phyloP scores from a whole-genome alignment of 2,113 vertebrate genomes.

The Periophthalmodon schlosseri region DNA sequence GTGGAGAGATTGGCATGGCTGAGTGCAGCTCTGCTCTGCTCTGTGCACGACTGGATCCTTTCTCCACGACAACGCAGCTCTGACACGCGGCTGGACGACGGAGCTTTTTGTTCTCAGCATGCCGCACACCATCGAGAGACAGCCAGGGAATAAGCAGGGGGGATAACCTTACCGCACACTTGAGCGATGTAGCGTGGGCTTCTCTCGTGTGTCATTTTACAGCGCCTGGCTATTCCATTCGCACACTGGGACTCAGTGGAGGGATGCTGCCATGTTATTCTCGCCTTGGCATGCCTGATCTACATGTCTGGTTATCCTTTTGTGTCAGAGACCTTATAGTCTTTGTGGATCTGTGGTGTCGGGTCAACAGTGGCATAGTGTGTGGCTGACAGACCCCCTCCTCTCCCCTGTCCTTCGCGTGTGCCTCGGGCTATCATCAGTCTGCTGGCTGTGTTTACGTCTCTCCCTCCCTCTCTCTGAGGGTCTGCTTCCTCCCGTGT shows the following conservation, averaged over 20 bases:
- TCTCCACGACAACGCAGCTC: constrained; percentile 63
- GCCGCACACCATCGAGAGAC: constrained; percentile 48
- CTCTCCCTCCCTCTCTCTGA: constrained; percentile 57
- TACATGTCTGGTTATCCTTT: constrained; percentile 61
- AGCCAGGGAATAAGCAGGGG: constrained; percentile 45
- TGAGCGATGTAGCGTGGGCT: constrained; percentile 65
- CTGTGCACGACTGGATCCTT: constrained; percentile 62
- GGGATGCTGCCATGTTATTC: constrained; percentile 54
- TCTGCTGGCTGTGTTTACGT: constrained; percentile 69
- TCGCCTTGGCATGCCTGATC: constrained; percentile 67
- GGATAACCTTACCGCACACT: constrained; percentile 53
- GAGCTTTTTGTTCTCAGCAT: constrained; percentile 52
- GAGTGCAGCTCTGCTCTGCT: constrained; percentile 50
- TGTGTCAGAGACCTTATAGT: constrained; percentile 67
- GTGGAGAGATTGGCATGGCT: constrained; percentile 58
- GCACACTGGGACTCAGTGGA: constrained; percentile 66
- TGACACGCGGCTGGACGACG: constrained; percentile 50
- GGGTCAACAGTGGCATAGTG: constrained; percentile 65
- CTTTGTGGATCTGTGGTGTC: constrained; percentile 60
- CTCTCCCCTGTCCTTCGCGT: constrained; percentile 59
- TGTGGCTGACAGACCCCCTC: constrained; percentile 54
- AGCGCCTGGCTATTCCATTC: constrained; percentile 44
- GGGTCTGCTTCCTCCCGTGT: constrained; percentile 52
- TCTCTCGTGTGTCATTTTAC: constrained; percentile 54
- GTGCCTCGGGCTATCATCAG: constrained; percentile 57